Evolutionary conservation across 2,113 vertebrate genomes (phyloP).

Genomic region (Machaerirhynchus nigripectus): DNA sequence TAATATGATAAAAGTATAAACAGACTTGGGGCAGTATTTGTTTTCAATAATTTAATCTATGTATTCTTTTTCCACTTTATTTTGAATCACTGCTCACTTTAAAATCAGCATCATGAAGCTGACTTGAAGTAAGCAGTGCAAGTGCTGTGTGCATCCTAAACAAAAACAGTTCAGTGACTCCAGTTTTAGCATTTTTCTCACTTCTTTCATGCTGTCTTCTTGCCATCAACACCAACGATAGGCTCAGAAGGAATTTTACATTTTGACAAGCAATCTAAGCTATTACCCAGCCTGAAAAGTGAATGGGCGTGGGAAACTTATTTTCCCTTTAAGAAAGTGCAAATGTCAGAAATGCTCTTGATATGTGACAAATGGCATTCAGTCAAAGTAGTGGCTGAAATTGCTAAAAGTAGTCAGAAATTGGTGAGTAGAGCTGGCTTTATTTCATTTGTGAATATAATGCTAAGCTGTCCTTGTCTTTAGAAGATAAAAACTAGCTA

Average conservation of each 20-base stretch:
- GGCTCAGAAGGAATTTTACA: not conserved
- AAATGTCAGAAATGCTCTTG: not conserved
- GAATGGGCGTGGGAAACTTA: not conserved
- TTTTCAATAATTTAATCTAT: not conserved
- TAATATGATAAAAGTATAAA: not conserved
- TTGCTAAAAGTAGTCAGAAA: not conserved
- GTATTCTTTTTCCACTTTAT: not conserved
- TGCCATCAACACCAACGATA: not conserved
- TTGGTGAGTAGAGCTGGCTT: not conserved
- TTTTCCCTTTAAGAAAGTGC: not conserved
- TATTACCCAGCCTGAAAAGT: not conserved
- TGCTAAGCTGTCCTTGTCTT: not conserved
- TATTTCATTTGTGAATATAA: not conserved
- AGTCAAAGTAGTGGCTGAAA: not conserved
- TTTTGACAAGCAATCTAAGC: not conserved
- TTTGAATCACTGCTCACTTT: not conserved
- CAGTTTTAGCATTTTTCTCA: not conserved
- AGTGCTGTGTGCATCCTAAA: not conserved
- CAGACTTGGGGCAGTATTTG: not conserved
- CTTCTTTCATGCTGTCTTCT: not conserved
- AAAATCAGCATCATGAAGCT: not conserved
- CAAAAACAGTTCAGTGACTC: not conserved
- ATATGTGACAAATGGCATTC: not conserved
- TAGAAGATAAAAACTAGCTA: not conserved
- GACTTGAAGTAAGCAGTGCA: not conserved